These are phyloP conservation scores for Orius laevigatus DNA, from an alignment of 1,140 invertebrate species.

Conservation along the genomic window DNA sequence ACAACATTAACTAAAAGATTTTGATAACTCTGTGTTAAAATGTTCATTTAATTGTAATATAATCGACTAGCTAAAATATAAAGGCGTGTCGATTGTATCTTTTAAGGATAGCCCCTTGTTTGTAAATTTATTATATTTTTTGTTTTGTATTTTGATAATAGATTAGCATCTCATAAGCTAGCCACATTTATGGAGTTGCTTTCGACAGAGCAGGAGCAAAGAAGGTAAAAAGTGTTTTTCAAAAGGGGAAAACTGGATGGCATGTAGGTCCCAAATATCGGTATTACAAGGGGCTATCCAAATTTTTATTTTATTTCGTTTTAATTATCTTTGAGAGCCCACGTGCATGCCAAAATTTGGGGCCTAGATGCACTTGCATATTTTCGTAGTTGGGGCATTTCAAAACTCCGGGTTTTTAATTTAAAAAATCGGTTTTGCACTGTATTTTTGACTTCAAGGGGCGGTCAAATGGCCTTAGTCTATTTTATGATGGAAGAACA, in stretches of 20 bases:
- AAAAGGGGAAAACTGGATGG: neutral
- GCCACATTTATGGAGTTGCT: constrained; percentile 22
- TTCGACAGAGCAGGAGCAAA: constrained; percentile 20
- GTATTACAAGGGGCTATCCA: constrained; percentile 3
- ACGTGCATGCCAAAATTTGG: neutral
- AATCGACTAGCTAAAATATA: neutral
- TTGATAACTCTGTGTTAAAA: neutral
- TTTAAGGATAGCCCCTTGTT: constrained; percentile 8
- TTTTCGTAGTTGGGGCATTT: no score
- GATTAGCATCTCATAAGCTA: constrained; percentile 22
- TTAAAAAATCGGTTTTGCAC: no score
- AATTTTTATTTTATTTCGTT: neutral
- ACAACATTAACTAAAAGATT: constrained; percentile 1
- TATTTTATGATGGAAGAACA: no score
- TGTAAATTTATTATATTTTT: constrained; percentile 5
- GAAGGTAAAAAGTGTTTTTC: constrained; percentile 20
- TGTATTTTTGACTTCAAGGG: no score
- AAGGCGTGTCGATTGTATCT: neutral
- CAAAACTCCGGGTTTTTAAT: no score
- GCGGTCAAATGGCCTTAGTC: no score
- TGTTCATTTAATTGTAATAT: neutral
- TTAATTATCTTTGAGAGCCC: no score
- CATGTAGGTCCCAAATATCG: constrained; percentile 8
- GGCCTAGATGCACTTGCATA: constrained; percentile 3
- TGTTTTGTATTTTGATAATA: constrained; percentile 18